These are phyloP conservation scores for Microhierax caerulescens DNA, from an alignment of 2,797 vertebrate genomes.

Conservation along the genomic window DNA sequence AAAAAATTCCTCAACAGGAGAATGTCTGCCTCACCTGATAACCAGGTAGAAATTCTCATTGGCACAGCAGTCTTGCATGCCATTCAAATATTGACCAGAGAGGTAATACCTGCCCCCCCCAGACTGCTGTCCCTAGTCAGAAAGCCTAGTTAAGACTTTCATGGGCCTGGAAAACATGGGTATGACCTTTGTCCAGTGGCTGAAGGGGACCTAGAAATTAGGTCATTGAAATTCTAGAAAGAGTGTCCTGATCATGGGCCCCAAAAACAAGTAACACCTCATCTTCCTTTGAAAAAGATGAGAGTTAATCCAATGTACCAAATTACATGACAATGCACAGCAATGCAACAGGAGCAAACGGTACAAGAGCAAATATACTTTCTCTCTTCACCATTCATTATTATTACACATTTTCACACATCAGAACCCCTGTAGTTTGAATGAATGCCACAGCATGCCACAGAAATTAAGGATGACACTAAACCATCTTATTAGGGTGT, in stretches of 20 bases:
- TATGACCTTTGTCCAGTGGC: not conserved
- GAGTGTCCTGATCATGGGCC: too few relatives aligned
- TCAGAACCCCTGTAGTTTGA: not conserved
- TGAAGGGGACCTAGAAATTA: not conserved
- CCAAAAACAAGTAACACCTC: rapidly evolving
- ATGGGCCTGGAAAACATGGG: not conserved
- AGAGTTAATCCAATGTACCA: not conserved
- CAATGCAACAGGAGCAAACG: not conserved
- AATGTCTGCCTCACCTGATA: not conserved
- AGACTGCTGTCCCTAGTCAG: not conserved
- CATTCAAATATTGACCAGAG: not conserved
- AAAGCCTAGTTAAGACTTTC: not conserved
- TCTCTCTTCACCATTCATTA: not conserved
- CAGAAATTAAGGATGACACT: not conserved
- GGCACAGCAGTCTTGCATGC: rapidly evolving
- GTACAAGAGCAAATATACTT: not conserved
- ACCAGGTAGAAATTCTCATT: not conserved
- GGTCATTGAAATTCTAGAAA: not conserved
- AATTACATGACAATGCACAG: not conserved
- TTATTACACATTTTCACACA: not conserved
- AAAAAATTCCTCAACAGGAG: not conserved
- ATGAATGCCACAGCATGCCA: not conserved
- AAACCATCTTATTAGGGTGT: rapidly evolving
- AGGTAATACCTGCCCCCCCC: not conserved
- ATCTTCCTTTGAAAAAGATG: not conserved